Evolutionary conservation across 2,797 vertebrate species (phyloP), one percentile per base, ranked within the genome.

Genomic region (Halcyon leucocephala): DNA sequence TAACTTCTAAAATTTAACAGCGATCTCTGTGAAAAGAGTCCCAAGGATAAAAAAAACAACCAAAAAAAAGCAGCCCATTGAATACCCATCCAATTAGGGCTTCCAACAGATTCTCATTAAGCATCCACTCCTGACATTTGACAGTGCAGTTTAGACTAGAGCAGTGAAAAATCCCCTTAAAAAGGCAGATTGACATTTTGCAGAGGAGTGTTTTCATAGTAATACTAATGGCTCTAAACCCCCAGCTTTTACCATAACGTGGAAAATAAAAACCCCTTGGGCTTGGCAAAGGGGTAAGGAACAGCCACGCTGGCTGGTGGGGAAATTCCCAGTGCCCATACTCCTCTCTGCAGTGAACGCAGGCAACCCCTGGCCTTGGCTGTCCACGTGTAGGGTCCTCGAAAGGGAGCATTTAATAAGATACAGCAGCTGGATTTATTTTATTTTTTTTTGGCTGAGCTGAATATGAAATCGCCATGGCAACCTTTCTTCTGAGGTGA

Each of bases 401-500:
- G 52, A 92, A 94, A 95, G 86, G 93, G 90, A 98, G 72, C 87
- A 87, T 95, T 98, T 98, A 97, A 98, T 98, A 98, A 98, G 96
- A 96, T 87, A 97, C 95, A 95, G 96, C 92, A 97, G 85, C 90
- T 91, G 90, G 90, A 81, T 24, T 72, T 79, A 11, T 37, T 92
- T 76, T 90, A 95, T 28, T 51, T 52, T 52, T 28, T 90, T 96
- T 91, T 91, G 90, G 52, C 79, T 96, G 86, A 81, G 88, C 92
- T 86, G 95, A 96, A 95, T 93, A 93, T 88, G 88, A 87, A 95
- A 98, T 98, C 21, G 7, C 98, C 98, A 98, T 98, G 97, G 98
- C 98, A 98, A 98, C 98, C 96, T 98, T 97, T 97, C 87, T 98
- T 97, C 91, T 71, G 92, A 97, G 97, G 98, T 98, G 97, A 97